A percentile compares a stretch with the other conserved stretches of the same genome.
These are phyloP conservation scores for Macropis europaea DNA, from an alignment of 2,888 invertebrate genomes.

Conservation along the genomic window DNA sequence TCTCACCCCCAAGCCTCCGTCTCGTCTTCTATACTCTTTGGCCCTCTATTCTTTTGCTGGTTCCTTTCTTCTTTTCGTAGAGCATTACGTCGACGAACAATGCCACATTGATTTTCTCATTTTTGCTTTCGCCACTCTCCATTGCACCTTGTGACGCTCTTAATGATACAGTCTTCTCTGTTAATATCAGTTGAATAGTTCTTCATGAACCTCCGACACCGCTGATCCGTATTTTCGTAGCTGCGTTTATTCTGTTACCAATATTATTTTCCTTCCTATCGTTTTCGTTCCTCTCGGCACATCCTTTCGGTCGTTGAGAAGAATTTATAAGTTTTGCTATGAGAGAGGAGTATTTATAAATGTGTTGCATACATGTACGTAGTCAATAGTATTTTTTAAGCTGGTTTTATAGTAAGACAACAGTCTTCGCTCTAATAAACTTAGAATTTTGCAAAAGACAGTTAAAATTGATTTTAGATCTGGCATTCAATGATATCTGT, in stretches of 20 bases:
- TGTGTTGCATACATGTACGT: too few relatives aligned
- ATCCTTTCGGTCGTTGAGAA: too few relatives aligned
- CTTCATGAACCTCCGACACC: background rate
- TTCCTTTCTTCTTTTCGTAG: conserved; percentile 27
- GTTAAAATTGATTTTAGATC: too few relatives aligned
- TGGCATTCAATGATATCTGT: too few relatives aligned
- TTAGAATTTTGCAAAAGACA: too few relatives aligned
- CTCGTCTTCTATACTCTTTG: too few relatives aligned
- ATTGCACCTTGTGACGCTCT: conserved; percentile 5
- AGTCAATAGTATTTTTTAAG: too few relatives aligned
- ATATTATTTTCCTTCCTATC: background rate
- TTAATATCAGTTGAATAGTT: conserved; percentile 10
- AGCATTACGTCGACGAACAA: conserved; percentile 41
- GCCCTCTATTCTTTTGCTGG: conserved; percentile 4
- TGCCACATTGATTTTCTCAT: conserved; percentile 32
- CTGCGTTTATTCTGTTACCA: background rate
- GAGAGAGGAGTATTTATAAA: too few relatives aligned
- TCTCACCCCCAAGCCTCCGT: background rate
- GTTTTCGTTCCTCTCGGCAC: too few relatives aligned
- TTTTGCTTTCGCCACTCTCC: conserved; percentile 14
- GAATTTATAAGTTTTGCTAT: too few relatives aligned
- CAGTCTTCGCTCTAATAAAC: too few relatives aligned
- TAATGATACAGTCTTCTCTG: conserved; percentile 23
- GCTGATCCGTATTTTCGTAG: background rate
- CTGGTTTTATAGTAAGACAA: too few relatives aligned